These are phyloP conservation scores for Archips crataeganus DNA, from an alignment of 2,888 invertebrate species.

Conservation along the genomic window DNA sequence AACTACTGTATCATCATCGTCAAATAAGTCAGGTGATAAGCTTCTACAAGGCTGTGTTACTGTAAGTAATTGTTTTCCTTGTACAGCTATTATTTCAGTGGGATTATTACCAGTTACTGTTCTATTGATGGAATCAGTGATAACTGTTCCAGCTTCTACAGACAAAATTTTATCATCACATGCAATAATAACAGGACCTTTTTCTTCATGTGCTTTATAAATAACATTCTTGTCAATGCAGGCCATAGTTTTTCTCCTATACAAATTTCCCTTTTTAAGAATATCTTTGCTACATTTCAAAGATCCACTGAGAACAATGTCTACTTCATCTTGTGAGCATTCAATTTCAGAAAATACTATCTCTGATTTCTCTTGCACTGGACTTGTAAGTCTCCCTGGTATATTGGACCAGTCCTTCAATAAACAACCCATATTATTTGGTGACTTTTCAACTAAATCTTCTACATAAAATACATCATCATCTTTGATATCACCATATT, in stretches of 20 bases:
- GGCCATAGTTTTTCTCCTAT: conserved; percentile 19
- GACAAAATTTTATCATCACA: not conserved
- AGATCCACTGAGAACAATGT: conserved; percentile 70
- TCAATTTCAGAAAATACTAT: conserved; percentile 66
- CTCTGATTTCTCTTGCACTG: conserved; percentile 56
- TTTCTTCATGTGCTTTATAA: conserved; percentile 22
- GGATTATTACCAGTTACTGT: conserved; percentile 11
- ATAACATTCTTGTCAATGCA: conserved; percentile 18
- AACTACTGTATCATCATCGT: conserved; percentile 60
- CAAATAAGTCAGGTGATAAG: conserved; percentile 80
- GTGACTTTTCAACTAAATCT: conserved; percentile 74
- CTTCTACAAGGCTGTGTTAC: conserved; percentile 56
- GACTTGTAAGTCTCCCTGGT: conserved; percentile 87
- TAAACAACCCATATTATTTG: conserved; percentile 73
- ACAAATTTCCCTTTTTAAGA: conserved; percentile 48
- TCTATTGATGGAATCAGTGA: not conserved
- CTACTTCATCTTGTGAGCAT: conserved; percentile 70
- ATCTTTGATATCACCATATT: conserved; percentile 62
- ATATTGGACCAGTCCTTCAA: conserved; percentile 87
- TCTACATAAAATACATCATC: conserved; percentile 75
- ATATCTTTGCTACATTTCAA: conserved; percentile 59
- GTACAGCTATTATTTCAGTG: conserved; percentile 26
- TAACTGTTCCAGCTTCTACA: not conserved
- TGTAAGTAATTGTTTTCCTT: conserved; percentile 34
- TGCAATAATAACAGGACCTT: conserved; percentile 11